Evolutionary conservation across 2,797 vertebrate species (phyloP).

Genomic region (Aphelocoma californica): DNA sequence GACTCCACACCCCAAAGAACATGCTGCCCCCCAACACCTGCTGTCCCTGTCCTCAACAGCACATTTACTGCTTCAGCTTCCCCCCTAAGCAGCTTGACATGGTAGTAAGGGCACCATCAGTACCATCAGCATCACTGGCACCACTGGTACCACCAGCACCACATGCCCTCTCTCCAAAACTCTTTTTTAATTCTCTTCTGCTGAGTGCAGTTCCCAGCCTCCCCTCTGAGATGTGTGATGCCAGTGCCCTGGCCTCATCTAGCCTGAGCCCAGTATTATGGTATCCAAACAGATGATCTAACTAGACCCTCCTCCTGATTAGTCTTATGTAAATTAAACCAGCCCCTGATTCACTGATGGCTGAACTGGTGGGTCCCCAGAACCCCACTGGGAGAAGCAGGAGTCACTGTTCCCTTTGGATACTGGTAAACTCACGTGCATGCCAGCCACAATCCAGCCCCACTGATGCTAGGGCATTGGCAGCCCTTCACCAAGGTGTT

Average conservation of each 20-base stretch:
- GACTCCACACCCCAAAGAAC: not conserved
- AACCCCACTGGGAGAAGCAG: not conserved
- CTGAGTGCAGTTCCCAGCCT: not conserved
- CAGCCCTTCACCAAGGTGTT: not conserved
- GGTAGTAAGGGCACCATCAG: not conserved
- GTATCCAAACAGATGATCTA: not conserved
- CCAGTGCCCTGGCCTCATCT: not conserved
- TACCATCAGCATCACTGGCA: not conserved
- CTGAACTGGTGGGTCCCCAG: not conserved
- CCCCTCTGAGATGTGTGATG: not conserved
- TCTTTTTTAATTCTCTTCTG: fast-evolving
- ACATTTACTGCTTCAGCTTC: not conserved
- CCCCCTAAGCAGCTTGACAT: not conserved
- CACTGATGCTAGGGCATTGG: fast-evolving
- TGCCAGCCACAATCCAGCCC: fast-evolving
- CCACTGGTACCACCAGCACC: not conserved
- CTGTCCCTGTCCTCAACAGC: fast-evolving
- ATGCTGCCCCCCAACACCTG: not conserved
- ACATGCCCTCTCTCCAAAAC: not conserved
- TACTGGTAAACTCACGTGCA: fast-evolving
- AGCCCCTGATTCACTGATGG: not conserved
- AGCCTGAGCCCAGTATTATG: not conserved
- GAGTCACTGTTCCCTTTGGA: not conserved
- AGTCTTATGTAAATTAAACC: slow-evolving; percentile 9
- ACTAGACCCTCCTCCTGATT: slow-evolving; percentile 54